A percentile compares a stretch with the other conserved stretches of the same genome.
Evolutionary conservation across 2,113 vertebrate genomes (phyloP).

Genomic region (Tympanuchus pallidicinctus): DNA sequence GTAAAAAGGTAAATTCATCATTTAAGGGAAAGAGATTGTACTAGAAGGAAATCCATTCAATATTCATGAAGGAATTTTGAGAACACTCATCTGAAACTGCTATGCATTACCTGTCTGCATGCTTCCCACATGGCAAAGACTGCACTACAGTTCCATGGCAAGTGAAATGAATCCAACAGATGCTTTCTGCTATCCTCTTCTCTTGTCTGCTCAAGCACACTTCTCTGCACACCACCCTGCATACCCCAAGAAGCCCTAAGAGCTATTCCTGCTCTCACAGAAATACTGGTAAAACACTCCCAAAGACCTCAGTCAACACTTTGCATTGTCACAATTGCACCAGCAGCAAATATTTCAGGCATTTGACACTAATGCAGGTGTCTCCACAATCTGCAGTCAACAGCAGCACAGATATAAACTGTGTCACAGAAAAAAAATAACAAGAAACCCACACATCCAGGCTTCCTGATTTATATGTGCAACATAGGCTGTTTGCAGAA

Average conservation of each 20-base stretch:
- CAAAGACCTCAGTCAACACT: neutral
- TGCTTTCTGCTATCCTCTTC: neutral
- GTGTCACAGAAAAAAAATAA: neutral
- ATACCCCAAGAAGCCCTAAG: neutral
- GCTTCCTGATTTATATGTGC: neutral
- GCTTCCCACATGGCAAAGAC: neutral
- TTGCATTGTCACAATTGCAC: neutral
- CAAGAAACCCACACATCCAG: neutral
- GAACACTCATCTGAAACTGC: neutral
- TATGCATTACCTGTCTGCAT: neutral
- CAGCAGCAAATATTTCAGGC: neutral
- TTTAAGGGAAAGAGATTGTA: neutral
- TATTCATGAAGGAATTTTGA: neutral
- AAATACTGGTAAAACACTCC: neutral
- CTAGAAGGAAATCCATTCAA: neutral
- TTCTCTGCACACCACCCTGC: neutral
- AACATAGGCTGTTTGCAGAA: neutral
- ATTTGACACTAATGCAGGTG: neutral
- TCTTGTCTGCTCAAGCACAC: neutral
- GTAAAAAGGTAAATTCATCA: neutral
- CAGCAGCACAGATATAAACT: neutral
- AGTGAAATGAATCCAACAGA: neutral
- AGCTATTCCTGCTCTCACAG: neutral
- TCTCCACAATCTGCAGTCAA: neutral
- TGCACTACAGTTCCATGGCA: neutral